phyloP scores from a whole-genome alignment of 64 coral and sea anemone species.

The Montipora efflorescens region DNA sequence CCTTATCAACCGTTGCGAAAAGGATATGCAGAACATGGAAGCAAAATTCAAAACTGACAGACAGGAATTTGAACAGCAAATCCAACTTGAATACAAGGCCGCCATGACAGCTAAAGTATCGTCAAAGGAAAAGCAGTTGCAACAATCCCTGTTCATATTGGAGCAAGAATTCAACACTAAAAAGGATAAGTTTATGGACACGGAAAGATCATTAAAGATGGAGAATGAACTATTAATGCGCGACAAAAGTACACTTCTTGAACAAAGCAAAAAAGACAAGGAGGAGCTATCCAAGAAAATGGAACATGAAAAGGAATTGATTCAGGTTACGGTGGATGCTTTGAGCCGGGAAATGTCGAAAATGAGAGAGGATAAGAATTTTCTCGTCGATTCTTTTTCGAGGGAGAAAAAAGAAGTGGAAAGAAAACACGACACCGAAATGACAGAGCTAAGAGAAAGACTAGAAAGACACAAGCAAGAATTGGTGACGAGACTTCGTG shows the following conservation, averaged over 20 bases:
- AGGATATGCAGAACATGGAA: constrained; percentile 9
- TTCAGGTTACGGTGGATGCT: constrained; percentile 42
- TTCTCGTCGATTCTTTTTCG: background rate
- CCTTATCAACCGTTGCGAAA: constrained; percentile 13
- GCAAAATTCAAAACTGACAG: constrained; percentile 31
- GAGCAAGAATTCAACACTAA: background rate
- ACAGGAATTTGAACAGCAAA: constrained; percentile 37
- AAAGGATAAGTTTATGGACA: background rate
- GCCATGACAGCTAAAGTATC: constrained; percentile 18
- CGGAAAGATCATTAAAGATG: constrained; percentile 17
- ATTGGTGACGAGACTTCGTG: background rate
- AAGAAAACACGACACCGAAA: constrained; percentile 12
- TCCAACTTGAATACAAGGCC: constrained; percentile 22
- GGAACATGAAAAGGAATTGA: constrained; percentile 67
- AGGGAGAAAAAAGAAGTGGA: constrained; percentile 33
- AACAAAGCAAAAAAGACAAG: constrained; percentile 35
- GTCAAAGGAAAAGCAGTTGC: background rate
- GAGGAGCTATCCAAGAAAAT: constrained; percentile 55
- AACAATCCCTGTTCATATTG: constrained; percentile 4
- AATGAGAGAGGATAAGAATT: constrained; percentile 40
- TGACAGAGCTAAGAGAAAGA: background rate
- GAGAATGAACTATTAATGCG: constrained; percentile 13
- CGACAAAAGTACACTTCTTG: constrained; percentile 1
- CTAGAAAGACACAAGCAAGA: constrained; percentile 27
- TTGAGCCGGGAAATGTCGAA: constrained; percentile 50